Conservation (phyloP, 2,113 vertebrate species). For the Lepisosteus oculatus region DNA sequence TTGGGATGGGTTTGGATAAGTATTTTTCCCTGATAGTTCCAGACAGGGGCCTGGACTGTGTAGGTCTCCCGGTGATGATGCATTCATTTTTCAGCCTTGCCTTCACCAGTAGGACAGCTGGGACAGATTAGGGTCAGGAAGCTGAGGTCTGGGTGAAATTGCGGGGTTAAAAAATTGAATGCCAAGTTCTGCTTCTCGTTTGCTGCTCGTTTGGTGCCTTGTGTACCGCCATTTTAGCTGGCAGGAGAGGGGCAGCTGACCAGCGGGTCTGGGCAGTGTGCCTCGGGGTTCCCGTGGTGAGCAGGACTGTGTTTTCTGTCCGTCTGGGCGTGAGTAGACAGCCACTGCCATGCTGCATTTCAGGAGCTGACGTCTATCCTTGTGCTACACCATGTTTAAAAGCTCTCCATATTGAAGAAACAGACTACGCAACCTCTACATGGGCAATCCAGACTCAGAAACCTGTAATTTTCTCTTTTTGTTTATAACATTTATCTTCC, state of each 20-base stretch:
- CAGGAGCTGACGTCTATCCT: too few species aligned
- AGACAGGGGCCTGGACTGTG: not conserved
- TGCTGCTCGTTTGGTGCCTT: not conserved
- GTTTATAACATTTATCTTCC: too few species aligned
- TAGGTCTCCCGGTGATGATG: not conserved
- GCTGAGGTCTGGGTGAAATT: constrained; percentile 27
- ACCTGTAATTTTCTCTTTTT: too few species aligned
- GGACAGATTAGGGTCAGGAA: constrained; percentile 32
- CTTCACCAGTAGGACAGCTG: constrained; percentile 28
- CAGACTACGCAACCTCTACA: too few species aligned
- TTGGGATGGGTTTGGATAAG: constrained; percentile 10
- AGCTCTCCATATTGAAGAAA: too few species aligned
- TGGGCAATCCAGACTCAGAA: too few species aligned
- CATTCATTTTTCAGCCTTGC: not conserved
- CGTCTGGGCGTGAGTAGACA: not conserved
- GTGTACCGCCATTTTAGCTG: constrained; percentile 7
- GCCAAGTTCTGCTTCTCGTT: not conserved
- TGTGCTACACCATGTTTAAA: too few species aligned
- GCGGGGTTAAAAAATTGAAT: constrained; percentile 7
- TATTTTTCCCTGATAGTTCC: constrained; percentile 1
- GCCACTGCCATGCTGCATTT: not conserved
- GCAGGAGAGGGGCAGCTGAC: constrained; percentile 6
- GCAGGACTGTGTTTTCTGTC: constrained; percentile 16
- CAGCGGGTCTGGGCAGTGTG: not conserved
- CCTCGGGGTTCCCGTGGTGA: constrained; percentile 1